Conservation (phyloP, 2,113 vertebrate species). For the Gnathonemus echidnorhynchus region DNA sequence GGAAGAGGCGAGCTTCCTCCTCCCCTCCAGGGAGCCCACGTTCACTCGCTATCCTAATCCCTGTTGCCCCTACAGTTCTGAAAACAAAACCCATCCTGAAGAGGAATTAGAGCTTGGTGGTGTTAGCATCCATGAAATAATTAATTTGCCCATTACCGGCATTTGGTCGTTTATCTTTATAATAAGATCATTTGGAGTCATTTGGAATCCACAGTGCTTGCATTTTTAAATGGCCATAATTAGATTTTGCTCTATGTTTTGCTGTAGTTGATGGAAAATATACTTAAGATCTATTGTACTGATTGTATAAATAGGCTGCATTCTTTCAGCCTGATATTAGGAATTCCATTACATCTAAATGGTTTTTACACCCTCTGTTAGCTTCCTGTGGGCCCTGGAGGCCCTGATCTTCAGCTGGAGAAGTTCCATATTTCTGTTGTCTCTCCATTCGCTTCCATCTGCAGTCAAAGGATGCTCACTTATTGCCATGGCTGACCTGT, state of each 20-base stretch:
- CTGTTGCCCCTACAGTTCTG: constrained; percentile 35
- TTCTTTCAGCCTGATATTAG: constrained; percentile 39
- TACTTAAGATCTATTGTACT: constrained; percentile 44
- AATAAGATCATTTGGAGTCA: constrained; percentile 53
- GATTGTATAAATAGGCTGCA: constrained; percentile 39
- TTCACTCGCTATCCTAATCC: constrained; percentile 21
- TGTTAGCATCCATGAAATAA: constrained; percentile 59
- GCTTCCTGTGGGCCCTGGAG: constrained; percentile 18
- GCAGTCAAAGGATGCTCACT: not conserved
- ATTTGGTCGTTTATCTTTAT: constrained; percentile 57
- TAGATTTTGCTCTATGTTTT: constrained; percentile 49
- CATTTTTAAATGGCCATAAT: constrained; percentile 53
- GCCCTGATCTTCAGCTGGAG: not conserved
- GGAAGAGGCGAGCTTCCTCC: not conserved
- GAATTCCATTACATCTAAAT: constrained; percentile 39
- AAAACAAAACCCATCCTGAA: constrained; percentile 44
- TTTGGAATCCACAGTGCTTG: constrained; percentile 53
- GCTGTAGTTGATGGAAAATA: constrained; percentile 49
- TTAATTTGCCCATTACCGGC: constrained; percentile 64
- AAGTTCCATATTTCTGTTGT: not conserved
- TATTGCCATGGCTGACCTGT: not conserved
- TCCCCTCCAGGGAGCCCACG: not conserved
- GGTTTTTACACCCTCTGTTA: constrained; percentile 28
- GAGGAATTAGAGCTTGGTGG: constrained; percentile 41
- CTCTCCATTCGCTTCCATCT: not conserved